Base-by-base conservation (phyloP, 1,140 invertebrate genomes). In the Glossosoma conforme region DNA sequence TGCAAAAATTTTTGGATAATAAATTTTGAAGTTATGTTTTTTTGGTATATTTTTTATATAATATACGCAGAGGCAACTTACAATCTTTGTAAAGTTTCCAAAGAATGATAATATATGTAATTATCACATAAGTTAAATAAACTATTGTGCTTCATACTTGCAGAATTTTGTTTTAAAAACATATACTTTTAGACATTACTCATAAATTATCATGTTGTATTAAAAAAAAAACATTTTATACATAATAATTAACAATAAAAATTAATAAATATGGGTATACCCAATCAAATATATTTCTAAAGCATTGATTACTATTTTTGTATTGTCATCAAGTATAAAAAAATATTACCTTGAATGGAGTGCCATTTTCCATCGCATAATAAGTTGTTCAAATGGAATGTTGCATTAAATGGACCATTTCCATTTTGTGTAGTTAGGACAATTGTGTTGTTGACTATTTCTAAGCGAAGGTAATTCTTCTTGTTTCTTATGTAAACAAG, bases 331-430 rank as follows among this genome's bases (percentile, higher is more conserved):
- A 38, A 17, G 17, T 17, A 38, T 17, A n/a, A 41, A 40, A 24
- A 41, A 19, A 56, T 56, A 65, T 70, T 67, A 93, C 91, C 87
- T 77, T 84, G 75, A 60, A 97, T 87, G 11, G 75, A 85, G 64
- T 97, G 94, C 93, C 94, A 98, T 20, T 91, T 76, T 22, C 95
- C 94, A 74, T 98, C 92, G 66, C 95, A 98, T 19, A 93, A 77
- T 20, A 81, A 77, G n/a, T 79, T 73, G 14, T 77, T 73, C 3
- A 89, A 81, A 15, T 76, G 80, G 64, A 85, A 93, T 1, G 74
- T 80, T 1, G 91, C 82, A 2, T 81, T 79, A 53, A 93, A 86
- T 0, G 82, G 79, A 4, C 90, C 91, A 44, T 79, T 82, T 13
- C 89, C 88, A 64, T 93, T 93, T 49, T 94, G 89, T 0, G 95